A percentile compares a stretch with the other conserved stretches of the same genome.
phyloP scores from a whole-genome alignment of 2,888 invertebrate genomes.

The Troides helena region DNA sequence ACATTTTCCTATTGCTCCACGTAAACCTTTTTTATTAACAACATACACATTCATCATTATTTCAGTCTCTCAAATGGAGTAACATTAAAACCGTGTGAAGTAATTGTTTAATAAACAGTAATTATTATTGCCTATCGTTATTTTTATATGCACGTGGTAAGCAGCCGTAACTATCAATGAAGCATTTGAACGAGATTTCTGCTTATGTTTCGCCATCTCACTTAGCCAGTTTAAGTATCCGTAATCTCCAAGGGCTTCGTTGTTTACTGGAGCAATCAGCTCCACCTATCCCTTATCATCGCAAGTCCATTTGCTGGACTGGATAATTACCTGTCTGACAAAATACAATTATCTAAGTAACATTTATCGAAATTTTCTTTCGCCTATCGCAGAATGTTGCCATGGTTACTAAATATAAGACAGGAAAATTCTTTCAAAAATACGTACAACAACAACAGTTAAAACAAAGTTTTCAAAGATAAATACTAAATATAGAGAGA shows the following conservation, averaged over 20 bases:
- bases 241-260: slow-evolving; percentile 66
- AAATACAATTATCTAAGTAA: slow-evolving; percentile 47
- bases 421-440: background rate
- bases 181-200: slow-evolving; percentile 24
- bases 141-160: slow-evolving; percentile 13
- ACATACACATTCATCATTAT: no score
- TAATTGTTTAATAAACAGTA: background rate
- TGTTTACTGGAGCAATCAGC: slow-evolving; percentile 52
- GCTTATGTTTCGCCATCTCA: slow-evolving; percentile 52
- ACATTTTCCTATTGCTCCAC: background rate
- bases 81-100: background rate
- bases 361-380: slow-evolving; percentile 2
- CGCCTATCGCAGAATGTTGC: background rate
- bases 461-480: no score
- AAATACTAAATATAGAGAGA: no score
- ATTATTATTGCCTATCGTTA: slow-evolving; percentile 7
- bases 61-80: no score
- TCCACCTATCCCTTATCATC: slow-evolving; percentile 34
- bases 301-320: slow-evolving; percentile 36
- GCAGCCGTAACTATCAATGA: slow-evolving; percentile 25
- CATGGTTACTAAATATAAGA: background rate
- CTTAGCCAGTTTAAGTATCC: slow-evolving; percentile 51
- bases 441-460: background rate
- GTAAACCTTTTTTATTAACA: background rate
- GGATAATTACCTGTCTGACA: slow-evolving; percentile 55